A percentile compares a stretch with the other conserved stretches of the same genome.
Evolutionary conservation across 1,140 invertebrate genomes (phyloP).

Genomic region (Brachionus rubens): DNA sequence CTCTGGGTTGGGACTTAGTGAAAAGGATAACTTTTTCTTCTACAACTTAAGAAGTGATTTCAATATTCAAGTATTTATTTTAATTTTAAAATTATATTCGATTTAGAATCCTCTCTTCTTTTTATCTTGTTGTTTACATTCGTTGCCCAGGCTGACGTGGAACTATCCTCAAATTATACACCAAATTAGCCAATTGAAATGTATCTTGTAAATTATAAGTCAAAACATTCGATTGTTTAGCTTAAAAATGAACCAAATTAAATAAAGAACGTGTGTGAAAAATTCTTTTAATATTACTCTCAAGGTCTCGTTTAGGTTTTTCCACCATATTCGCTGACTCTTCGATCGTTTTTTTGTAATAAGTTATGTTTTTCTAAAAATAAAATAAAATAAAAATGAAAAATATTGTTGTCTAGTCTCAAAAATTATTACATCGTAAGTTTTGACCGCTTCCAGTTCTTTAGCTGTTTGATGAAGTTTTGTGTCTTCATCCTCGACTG

Average conservation of each 20-base stretch:
- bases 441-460: slow-evolving; percentile 18
- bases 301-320: slow-evolving; percentile 26
- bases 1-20: too few relatives aligned
- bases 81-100: too few relatives aligned
- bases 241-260: not conserved
- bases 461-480: slow-evolving; percentile 40
- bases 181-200: slow-evolving; percentile 21
- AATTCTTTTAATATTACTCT: slow-evolving; percentile 4
- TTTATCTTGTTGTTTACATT: not conserved
- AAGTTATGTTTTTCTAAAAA: slow-evolving; percentile 39
- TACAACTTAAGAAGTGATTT: too few relatives aligned
- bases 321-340: slow-evolving; percentile 35
- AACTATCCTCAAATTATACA: slow-evolving; percentile 10
- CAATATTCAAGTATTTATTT: too few relatives aligned
- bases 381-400: not conserved
- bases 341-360: slow-evolving; percentile 38
- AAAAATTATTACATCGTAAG: slow-evolving; percentile 7
- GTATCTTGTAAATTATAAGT: slow-evolving; percentile 39
- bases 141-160: not conserved
- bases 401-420: not conserved
- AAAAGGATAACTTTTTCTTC: too few relatives aligned
- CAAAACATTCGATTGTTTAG: not conserved
- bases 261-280: not conserved
- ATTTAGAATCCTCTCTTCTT: too few relatives aligned
- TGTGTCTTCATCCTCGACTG: slow-evolving; percentile 38